These are phyloP conservation scores for Euwallacea similis DNA, from an alignment of 1,140 invertebrate genomes.

Conservation along the genomic window DNA sequence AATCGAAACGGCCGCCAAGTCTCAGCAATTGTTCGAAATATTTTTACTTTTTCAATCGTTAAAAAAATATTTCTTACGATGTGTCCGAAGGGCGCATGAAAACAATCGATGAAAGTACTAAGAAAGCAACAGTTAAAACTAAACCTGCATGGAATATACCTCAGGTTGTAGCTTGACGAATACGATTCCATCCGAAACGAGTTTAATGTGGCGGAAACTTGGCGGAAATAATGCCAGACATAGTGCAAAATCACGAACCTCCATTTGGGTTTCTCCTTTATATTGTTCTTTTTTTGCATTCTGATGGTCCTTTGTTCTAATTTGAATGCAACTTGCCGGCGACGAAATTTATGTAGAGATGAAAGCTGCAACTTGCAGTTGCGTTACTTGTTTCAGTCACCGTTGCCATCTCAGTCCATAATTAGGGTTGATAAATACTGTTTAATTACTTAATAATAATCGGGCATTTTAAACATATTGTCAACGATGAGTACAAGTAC, in stretches of 20 bases:
- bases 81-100: not conserved
- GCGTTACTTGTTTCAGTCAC: too few species aligned
- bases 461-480: too few species aligned
- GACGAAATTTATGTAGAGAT: too few species aligned
- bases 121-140: not conserved
- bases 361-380: too few species aligned
- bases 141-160: not conserved
- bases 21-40: too few species aligned
- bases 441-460: too few species aligned
- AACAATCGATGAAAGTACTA: too few species aligned
- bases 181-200: not conserved
- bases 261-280: not conserved
- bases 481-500: too few species aligned
- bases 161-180: not conserved
- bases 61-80: not conserved
- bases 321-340: too few species aligned
- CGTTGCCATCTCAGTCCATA: too few species aligned
- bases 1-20: too few species aligned
- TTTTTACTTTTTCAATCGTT: not conserved
- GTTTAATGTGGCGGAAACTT: conserved; percentile 7
- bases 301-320: not conserved
- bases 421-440: too few species aligned
- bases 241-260: not conserved
- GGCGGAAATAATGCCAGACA: conserved; percentile 10
- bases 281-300: not conserved